phyloP scores from a whole-genome alignment of 1,140 invertebrate species.

The Pollicipes pollicipes region DNA sequence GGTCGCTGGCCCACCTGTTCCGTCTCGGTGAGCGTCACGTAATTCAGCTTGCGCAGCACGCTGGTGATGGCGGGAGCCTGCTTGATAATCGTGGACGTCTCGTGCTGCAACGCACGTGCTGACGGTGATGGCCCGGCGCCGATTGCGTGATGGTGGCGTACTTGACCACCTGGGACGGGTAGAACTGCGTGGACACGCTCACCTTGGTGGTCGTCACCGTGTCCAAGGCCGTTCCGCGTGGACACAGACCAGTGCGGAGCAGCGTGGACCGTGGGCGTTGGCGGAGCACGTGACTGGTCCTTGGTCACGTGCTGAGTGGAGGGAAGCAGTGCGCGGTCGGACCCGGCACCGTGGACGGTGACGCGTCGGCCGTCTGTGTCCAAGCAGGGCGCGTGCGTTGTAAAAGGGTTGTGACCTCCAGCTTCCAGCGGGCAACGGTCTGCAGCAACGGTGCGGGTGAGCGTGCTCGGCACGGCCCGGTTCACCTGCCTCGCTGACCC shows the following conservation, averaged over 20 bases:
- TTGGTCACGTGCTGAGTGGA: conserved; percentile 24
- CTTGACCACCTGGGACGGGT: not conserved
- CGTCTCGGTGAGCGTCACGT: not conserved
- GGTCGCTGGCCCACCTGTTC: not conserved
- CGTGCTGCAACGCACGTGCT: conserved; percentile 36
- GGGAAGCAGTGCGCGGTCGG: conserved; percentile 20
- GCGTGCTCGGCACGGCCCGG: not conserved
- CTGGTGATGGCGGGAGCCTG: conserved; percentile 60
- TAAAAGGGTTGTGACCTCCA: conserved; percentile 71
- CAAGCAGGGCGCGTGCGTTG: conserved; percentile 24
- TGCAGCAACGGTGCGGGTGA: not conserved
- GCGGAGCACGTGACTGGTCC: conserved; percentile 15
- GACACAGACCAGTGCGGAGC: not conserved
- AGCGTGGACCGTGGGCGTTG: not conserved
- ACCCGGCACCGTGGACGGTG: conserved; percentile 19
- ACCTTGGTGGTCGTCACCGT: not conserved
- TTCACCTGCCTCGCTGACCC: not conserved
- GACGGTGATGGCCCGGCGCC: conserved; percentile 25
- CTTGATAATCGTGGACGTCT: conserved; percentile 72
- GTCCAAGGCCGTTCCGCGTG: not conserved
- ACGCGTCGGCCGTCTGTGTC: conserved; percentile 22
- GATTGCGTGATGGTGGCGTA: not conserved
- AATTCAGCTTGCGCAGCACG: conserved; percentile 36
- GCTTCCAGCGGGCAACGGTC: not conserved
- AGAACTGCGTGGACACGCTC: not conserved